A percentile compares a stretch with the other conserved stretches of the same genome.
phyloP scores from a whole-genome alignment of 1,140 invertebrate genomes.

The Trachelipus rathkii region DNA sequence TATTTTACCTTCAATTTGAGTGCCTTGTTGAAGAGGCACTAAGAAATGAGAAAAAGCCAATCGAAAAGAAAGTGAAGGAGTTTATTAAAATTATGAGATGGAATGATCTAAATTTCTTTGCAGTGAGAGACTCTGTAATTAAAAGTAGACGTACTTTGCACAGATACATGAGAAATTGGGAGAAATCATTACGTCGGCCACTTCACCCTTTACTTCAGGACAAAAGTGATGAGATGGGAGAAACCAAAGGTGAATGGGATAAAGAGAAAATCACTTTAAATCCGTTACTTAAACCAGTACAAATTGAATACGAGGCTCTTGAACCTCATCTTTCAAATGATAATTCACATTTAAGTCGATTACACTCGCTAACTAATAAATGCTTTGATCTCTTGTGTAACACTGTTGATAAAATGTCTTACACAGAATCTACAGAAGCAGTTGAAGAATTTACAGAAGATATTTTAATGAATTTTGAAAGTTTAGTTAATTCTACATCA shows the following conservation, averaged over 20 bases:
- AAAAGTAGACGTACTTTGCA: slow-evolving; percentile 82
- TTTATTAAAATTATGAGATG: slow-evolving; percentile 94
- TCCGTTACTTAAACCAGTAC: slow-evolving; percentile 9
- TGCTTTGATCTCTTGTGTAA: slow-evolving; percentile 21
- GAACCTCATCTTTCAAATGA: slow-evolving; percentile 9
- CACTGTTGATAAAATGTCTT: slow-evolving; percentile 28
- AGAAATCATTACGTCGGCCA: slow-evolving; percentile 50
- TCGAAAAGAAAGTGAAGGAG: slow-evolving; percentile 86
- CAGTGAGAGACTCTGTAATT: slow-evolving; percentile 79
- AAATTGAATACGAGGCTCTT: background rate
- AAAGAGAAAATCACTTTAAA: slow-evolving; percentile 16
- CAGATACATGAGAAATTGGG: slow-evolving; percentile 78
- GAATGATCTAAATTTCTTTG: slow-evolving; percentile 92
- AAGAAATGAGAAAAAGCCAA: slow-evolving; percentile 64
- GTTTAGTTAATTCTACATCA: slow-evolving; percentile 30
- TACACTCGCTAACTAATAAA: slow-evolving; percentile 18
- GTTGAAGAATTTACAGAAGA: slow-evolving; percentile 35
- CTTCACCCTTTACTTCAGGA: slow-evolving; percentile 49
- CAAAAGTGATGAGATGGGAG: slow-evolving; percentile 23
- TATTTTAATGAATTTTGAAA: slow-evolving; percentile 36
- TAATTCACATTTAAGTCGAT: slow-evolving; percentile 21
- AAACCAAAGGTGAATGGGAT: slow-evolving; percentile 33
- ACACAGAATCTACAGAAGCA: slow-evolving; percentile 31
- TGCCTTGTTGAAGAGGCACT: slow-evolving; percentile 62
- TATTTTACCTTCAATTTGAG: slow-evolving; percentile 78